Evolutionary conservation across 2,113 vertebrate species (phyloP), one percentile per base, ranked within the genome.

Genomic region (Trematomus loennbergii): DNA sequence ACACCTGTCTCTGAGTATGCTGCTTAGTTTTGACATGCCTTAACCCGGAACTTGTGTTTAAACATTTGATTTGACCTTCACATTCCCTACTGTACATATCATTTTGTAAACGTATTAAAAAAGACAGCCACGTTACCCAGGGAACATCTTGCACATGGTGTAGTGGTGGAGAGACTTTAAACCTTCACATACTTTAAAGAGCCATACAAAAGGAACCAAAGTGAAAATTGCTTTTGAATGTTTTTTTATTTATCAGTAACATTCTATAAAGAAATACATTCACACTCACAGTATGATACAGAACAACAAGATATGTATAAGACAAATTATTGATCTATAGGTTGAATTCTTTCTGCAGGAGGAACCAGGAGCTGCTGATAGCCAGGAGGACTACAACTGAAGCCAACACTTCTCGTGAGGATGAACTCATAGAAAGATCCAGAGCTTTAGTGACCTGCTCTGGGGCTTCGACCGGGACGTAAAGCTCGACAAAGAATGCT

Each of bases 221-320:
- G 83, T 81, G 69, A 85, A 71, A 75, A n/a, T 83, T 87, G 90
- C 72, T 94, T 94, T 94, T 78, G 16, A 83, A 93, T 57, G 80
- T 33, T 67, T 95, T 94, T 95, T 95, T 95, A 94, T 95, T 95
- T 81, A 92, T 92, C 89, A 92, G 91, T 89, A 92, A 92, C 92
- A 94, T 93, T 93, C 92, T 93, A 86, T 84, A 93, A 93, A 95
- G 93, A 93, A 91, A 91, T 92, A 96, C 93, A 95, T 89, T 94
- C 91, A 94, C 89, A 93, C 90, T 89, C 82, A 93, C 94, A 95
- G 91, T 91, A 90, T 93, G 79, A 94, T 93, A 96, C 95, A 96
- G 84, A 81, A 90, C 70, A 90, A 93, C 82, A 92, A 75, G 77
- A 86, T 79, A 82, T 72, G 82, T 70, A 82, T 54, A 52, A 78